A percentile compares a stretch with the other conserved stretches of the same genome.
phyloP scores from a whole-genome alignment of 2,888 invertebrate genomes.

The Beris chalybata region DNA sequence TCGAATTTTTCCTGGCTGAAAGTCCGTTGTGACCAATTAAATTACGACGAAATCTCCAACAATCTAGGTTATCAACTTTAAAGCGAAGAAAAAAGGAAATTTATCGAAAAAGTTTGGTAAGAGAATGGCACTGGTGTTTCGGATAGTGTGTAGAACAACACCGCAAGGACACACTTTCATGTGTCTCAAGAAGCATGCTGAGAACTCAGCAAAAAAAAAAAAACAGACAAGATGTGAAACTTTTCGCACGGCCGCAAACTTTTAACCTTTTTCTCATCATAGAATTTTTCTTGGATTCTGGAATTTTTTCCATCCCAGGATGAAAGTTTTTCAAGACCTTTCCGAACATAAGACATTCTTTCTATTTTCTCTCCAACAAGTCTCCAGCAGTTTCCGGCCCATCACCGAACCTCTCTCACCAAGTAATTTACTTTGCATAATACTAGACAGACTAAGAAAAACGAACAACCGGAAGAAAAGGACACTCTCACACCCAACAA shows the following conservation, averaged over 20 bases:
- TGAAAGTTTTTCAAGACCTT: slow-evolving; percentile 20
- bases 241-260: slow-evolving; percentile 22
- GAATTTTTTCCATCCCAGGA: not conserved
- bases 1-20: no score
- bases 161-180: slow-evolving; percentile 17
- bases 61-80: slow-evolving; percentile 28
- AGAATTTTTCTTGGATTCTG: slow-evolving; percentile 9
- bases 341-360: not conserved
- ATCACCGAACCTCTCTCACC: slow-evolving; percentile 19
- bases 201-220: not conserved
- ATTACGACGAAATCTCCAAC: slow-evolving; percentile 17
- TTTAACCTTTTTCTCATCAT: slow-evolving; percentile 28
- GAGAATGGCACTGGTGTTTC: not conserved
- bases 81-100: slow-evolving; percentile 21
- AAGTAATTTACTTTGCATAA: slow-evolving; percentile 34
- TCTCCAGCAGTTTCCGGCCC: slow-evolving; percentile 2
- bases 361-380: no score
- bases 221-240: slow-evolving; percentile 1
- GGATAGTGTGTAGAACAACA: slow-evolving; percentile 16
- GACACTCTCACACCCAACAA: no score
- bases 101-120: slow-evolving; percentile 20
- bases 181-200: not conserved
- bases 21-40: slow-evolving; percentile 27
- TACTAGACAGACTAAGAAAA: slow-evolving; percentile 9
- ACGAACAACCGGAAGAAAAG: no score